A percentile compares a stretch with the other conserved stretches of the same genome.
These are phyloP conservation scores for Drosophila repleta DNA, from an alignment of 1,140 invertebrate species.

Conservation along the genomic window DNA sequence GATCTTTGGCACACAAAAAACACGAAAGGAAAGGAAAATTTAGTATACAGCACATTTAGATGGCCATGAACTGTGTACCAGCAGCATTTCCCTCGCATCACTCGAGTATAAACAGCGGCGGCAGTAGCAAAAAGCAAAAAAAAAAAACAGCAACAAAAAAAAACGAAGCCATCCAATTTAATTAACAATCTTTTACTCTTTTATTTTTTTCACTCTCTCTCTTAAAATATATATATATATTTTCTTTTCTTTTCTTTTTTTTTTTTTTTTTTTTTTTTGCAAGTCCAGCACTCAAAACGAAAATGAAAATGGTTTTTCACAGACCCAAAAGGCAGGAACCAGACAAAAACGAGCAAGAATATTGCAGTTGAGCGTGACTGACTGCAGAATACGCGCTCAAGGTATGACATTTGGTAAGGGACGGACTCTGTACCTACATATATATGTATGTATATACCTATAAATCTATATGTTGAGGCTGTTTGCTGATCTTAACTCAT, in stretches of 20 bases:
- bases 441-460: too few species aligned
- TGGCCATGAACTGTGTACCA: conserved; percentile 70
- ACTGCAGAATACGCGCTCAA: too few species aligned
- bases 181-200: conserved; percentile 27
- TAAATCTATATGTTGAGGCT: too few species aligned
- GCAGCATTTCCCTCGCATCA: conserved; percentile 34
- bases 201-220: conserved; percentile 1
- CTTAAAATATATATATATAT: too few species aligned
- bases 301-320: conserved; percentile 52
- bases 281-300: conserved; percentile 28
- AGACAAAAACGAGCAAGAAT: background rate
- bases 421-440: too few species aligned
- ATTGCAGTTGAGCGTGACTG: background rate
- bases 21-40: background rate
- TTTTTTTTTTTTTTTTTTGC: conserved; percentile 46
- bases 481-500: too few species aligned
- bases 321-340: conserved; percentile 6
- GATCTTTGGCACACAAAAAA: conserved; percentile 2
- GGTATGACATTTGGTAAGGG: too few species aligned
- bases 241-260: too few species aligned
- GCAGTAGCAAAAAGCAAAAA: too few species aligned
- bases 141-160: conserved; percentile 41
- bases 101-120: conserved; percentile 51
- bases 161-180: conserved; percentile 31
- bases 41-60: conserved; percentile 17